phyloP scores from a whole-genome alignment of 2,888 invertebrate species.

The Emmelina monodactyla region DNA sequence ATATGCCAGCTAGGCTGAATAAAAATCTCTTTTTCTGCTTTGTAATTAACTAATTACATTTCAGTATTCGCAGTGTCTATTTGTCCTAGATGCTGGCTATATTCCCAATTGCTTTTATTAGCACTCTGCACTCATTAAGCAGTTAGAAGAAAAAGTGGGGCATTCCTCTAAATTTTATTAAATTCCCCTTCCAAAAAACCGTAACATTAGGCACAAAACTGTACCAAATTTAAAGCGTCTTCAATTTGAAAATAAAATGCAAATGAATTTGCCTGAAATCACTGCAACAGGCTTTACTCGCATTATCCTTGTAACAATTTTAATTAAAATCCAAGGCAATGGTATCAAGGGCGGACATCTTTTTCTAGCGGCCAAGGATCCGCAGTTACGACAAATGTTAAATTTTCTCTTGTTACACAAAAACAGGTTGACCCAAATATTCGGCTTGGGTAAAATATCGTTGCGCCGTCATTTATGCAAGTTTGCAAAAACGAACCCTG shows the following conservation, averaged over 20 bases:
- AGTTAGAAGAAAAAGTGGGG: too few species aligned
- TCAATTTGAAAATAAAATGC: neutral
- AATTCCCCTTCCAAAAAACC: too few species aligned
- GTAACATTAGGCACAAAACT: too few species aligned
- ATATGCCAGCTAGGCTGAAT: too few species aligned
- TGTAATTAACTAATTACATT: too few species aligned
- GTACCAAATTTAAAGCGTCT: too few species aligned
- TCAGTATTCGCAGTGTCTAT: too few species aligned
- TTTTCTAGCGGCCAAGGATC: conserved; percentile 48
- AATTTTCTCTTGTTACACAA: conserved; percentile 62
- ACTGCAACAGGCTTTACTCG: conserved; percentile 30
- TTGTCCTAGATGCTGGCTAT: too few species aligned
- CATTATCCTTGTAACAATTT: conserved; percentile 51
- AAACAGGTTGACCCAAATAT: conserved; percentile 65
- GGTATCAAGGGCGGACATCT: conserved; percentile 48
- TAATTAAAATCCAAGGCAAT: conserved; percentile 57
- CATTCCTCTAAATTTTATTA: too few species aligned
- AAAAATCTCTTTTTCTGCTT: too few species aligned
- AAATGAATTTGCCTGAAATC: conserved; percentile 5
- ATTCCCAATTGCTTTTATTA: too few species aligned
- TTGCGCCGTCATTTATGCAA: conserved; percentile 57
- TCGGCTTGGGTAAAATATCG: conserved; percentile 54
- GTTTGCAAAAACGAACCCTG: conserved; percentile 58
- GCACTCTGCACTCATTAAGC: too few species aligned
- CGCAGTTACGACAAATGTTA: conserved; percentile 52